Base-by-base conservation (phyloP, 2,888 invertebrate species). In the Arge pagana region DNA sequence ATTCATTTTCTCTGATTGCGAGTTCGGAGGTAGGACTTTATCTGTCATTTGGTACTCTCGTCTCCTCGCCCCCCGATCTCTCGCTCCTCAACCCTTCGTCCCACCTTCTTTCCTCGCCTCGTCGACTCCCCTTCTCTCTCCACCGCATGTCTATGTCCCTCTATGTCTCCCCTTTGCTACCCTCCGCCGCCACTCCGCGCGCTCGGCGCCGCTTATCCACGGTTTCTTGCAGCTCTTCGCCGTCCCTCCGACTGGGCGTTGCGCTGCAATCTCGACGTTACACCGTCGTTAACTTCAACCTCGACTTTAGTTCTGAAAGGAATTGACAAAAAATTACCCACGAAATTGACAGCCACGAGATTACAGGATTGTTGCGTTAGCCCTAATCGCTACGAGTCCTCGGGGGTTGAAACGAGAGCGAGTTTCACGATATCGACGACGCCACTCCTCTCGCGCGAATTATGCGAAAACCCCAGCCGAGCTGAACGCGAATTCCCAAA, bases 1-100 rank as follows among this genome's bases (percentile, higher is more conserved):
- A 67, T 62, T 66, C 60, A 67, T 69, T 69, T 66, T 66, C 65
- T 61, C 52, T 58, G 58, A 56, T 60, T 60, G 56, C 49, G 53
- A 13, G 39, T 50, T 68, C 64, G 68, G 67, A 57, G 55, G 60
- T 45, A 57, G 52, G 62, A 64, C 65, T 63, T 64, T 35, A 54
- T 48, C 23, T 21, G 18, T 13, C 4, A 35, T 50, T 42, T 42
- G 15, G 40, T 33, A 8, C 41, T 31, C 50, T 50, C 50, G 43
- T 51, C 43, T 51, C 35, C 42, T 51, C 53, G 54, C 54, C 50
- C 50, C n/a, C n/a, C n/a, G n/a, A n/a, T n/a, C n/a, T n/a, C n/a
- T n/a, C n/a, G n/a, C n/a, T n/a, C n/a, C n/a, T n/a, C n/a, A n/a
- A n/a, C n/a, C n/a, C n/a, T n/a, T n/a, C n/a, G n/a, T 8, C 37